Conservation (phyloP, 2,113 vertebrate species). For the Sylvia atricapilla region DNA sequence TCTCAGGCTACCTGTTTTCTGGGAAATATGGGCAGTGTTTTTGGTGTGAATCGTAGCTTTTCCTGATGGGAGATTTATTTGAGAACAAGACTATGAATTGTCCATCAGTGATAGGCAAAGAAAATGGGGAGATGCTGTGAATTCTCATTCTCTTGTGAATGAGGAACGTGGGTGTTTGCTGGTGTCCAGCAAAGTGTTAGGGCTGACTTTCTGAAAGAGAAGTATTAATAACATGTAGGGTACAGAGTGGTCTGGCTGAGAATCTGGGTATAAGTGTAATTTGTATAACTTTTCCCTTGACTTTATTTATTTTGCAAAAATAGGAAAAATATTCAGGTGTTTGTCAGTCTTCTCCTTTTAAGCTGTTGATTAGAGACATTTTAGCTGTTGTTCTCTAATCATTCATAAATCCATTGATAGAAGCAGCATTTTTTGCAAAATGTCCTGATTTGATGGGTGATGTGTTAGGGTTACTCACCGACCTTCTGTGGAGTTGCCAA, state of each 20-base stretch:
- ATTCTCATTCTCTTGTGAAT: neutral
- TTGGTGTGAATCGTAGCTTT: neutral
- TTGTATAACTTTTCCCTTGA: neutral
- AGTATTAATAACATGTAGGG: neutral
- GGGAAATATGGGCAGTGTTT: neutral
- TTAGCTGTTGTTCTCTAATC: neutral
- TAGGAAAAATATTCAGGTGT: neutral
- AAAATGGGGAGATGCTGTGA: neutral
- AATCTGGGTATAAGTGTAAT: neutral
- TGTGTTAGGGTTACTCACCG: neutral
- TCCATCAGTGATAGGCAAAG: neutral
- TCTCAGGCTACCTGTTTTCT: neutral
- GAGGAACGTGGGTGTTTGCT: neutral
- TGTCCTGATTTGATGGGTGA: neutral
- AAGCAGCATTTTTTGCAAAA: neutral
- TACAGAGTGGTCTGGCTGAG: neutral
- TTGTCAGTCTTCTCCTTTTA: neutral
- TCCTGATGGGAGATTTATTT: neutral
- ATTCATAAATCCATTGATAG: neutral
- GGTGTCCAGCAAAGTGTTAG: neutral
- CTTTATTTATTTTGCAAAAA: neutral
- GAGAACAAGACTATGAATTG: neutral
- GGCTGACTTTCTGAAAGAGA: neutral
- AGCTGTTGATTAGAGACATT: neutral
- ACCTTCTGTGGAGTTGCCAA: neutral